These are phyloP conservation scores for Athalia cordata DNA, from an alignment of 2,888 invertebrate species.

Conservation along the genomic window DNA sequence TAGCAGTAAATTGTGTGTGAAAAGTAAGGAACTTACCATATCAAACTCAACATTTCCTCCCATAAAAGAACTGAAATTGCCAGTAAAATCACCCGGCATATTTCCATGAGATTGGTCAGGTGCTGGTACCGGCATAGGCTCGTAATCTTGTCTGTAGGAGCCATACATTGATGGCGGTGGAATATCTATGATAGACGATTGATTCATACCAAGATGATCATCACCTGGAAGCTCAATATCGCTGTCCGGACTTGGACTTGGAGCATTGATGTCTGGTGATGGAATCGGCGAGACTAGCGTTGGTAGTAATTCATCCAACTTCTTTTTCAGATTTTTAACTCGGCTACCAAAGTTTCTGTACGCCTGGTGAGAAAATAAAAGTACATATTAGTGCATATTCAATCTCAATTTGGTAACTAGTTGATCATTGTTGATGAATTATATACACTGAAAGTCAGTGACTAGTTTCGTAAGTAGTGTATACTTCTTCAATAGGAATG, in stretches of 20 bases:
- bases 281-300: conserved; percentile 80
- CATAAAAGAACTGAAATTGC: conserved; percentile 80
- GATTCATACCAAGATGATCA: conserved; percentile 61
- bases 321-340: conserved; percentile 89
- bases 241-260: conserved; percentile 88
- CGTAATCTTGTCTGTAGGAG: conserved; percentile 69
- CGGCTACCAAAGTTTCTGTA: conserved; percentile 95
- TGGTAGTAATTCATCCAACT: conserved; percentile 87
- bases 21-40: conserved; percentile 63
- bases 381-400: neutral
- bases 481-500: neutral
- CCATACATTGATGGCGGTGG: conserved; percentile 70
- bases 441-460: too few relatives aligned
- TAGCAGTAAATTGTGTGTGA: conserved; percentile 1
- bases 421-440: too few relatives aligned
- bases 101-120: conserved; percentile 62
- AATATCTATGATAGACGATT: conserved; percentile 65
- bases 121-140: conserved; percentile 66
- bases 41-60: conserved; percentile 80
- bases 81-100: conserved; percentile 69
- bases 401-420: too few relatives aligned
- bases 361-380: conserved; percentile 78
- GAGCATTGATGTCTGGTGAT: conserved; percentile 79
- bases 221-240: conserved; percentile 85
- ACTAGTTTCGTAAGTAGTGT: too few relatives aligned